Evolutionary conservation across 2,797 vertebrate species (phyloP), one percentile per base, ranked within the genome.

Genomic region (Scleropages formosus): DNA sequence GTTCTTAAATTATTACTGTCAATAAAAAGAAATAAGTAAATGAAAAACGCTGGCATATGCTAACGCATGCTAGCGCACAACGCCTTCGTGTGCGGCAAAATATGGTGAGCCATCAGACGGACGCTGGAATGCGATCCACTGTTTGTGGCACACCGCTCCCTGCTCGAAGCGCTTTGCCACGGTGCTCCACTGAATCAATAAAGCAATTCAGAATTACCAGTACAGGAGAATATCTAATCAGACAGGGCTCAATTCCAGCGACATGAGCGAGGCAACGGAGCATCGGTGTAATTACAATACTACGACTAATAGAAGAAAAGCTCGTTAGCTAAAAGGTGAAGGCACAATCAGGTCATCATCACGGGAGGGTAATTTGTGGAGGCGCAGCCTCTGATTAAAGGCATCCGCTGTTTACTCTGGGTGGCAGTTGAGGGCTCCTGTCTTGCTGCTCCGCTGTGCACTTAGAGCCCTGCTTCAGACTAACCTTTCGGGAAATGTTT

Each of bases 321-420:
- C 24, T 64, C 26, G 15, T 64, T 75, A 67, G 51, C 13, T 22
- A 51, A 13, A 75, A 58, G 46, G 24, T 67, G 63, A 49, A 66
- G 63, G 49, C 51, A 66, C 73, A 75, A 66, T 75, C 63, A 56
- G 63, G 63, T 18, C 56, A 49, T 66, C 49, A 56, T 58, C 22
- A 53, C 49, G 22, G 49, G 27, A 66, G 73, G 73, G 63, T 66
- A 75, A 75, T 75, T 31, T 67, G 63, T 63, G 56, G 62, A 10
- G 39, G 73, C 63, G 22, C 47, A 31, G 63, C 27, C 46, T 26
- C 62, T 75, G 73, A 75, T 75, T 75, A 75, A 75, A 65, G 24
- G 22, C 24, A 75, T 75, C 49, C 16, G 11, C 22, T 75, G 63
- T 75, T 75, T 75, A 66, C 20, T 75, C 62, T 26, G 31, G 31